phyloP scores from a whole-genome alignment of 2,888 invertebrate genomes.

The Theretra japonica region DNA sequence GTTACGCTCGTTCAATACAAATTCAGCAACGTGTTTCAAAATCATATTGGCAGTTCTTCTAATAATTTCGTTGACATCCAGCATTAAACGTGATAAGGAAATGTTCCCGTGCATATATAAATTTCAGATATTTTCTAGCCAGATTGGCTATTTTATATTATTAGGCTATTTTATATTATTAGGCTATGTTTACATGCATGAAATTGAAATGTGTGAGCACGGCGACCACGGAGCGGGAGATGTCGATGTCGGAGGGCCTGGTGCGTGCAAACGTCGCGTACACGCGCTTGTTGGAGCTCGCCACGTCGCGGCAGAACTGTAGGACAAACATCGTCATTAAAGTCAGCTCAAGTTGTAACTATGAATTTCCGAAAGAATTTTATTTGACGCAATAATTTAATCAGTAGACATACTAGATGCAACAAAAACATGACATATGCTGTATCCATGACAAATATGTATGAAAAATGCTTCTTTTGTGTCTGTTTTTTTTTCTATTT shows the following conservation, averaged over 20 bases:
- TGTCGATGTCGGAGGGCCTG: constrained; percentile 96
- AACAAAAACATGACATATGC: too few species aligned
- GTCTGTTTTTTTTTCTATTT: too few species aligned
- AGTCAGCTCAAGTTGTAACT: neutral
- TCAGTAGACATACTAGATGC: too few species aligned
- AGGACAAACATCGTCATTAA: constrained; percentile 49
- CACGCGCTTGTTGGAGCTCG: constrained; percentile 93
- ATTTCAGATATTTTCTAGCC: neutral
- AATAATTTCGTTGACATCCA: neutral
- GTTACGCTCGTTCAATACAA: neutral
- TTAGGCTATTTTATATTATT: constrained; percentile 36
- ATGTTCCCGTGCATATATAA: neutral
- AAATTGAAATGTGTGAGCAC: constrained; percentile 94
- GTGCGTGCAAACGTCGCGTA: constrained; percentile 97
- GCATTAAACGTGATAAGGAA: neutral
- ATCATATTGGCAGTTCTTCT: neutral
- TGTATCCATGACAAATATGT: too few species aligned
- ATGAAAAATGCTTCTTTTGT: too few species aligned
- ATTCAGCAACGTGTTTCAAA: neutral
- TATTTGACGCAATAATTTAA: too few species aligned
- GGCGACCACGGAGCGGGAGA: constrained; percentile 95
- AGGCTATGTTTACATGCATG: constrained; percentile 89
- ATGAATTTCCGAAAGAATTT: too few species aligned
- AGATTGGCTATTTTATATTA: neutral
- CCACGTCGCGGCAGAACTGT: constrained; percentile 95